Base-by-base conservation (phyloP, 64 coral and sea anemone species). In the Actinia tenebrosa region DNA sequence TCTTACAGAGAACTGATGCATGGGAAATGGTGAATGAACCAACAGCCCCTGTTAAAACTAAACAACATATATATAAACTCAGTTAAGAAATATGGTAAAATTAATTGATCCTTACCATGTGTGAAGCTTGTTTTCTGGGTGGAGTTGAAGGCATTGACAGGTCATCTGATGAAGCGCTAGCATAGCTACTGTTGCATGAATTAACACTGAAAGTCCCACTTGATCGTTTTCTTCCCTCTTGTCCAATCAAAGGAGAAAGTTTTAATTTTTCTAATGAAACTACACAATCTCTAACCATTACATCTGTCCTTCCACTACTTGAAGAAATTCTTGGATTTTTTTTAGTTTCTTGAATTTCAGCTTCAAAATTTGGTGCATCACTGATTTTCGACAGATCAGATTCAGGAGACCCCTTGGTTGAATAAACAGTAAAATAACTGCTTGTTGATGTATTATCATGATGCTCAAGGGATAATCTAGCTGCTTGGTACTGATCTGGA, bases 181-280 rank as follows among this genome's bases (percentile, higher is more conserved):
- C n/a, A 59, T 23, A 37, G 64, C 26, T 16, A 45, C 79, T 82
- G 4, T 30, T 27, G n/a, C 53, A 19, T 37, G n/a, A 58, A 11
- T n/a, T n/a, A n/a, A 58, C 56, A 79, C 77, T 79, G 11, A 23
- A 66, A 22, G 63, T 66, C 30, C 30, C 30, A 66, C 63, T n/a
- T 23, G 22, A 66, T 66, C 63, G 75, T 46, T 82, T 64, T 71
- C 64, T 89, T 43, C 80, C 54, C 26, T 16, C 83, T 45, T 89
- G 81, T 66, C 83, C 63, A 20, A 66, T 90, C 26, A 84, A 86
- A 27, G 89, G 89, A 53, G 89, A 72, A 78, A 96, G 86, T 68
- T 60, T 89, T 26, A 96, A 66, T 52, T 86, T 96, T 53, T 96
- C 94, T 19, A 93, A 79, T 13, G 88, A 89, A 25, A 97, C 94